Percentiles rank a stretch among this genome's conserved stretches.
These are phyloP conservation scores for Gymnocheta viridis DNA, from an alignment of 2,888 invertebrate species.

Conservation along the genomic window DNA sequence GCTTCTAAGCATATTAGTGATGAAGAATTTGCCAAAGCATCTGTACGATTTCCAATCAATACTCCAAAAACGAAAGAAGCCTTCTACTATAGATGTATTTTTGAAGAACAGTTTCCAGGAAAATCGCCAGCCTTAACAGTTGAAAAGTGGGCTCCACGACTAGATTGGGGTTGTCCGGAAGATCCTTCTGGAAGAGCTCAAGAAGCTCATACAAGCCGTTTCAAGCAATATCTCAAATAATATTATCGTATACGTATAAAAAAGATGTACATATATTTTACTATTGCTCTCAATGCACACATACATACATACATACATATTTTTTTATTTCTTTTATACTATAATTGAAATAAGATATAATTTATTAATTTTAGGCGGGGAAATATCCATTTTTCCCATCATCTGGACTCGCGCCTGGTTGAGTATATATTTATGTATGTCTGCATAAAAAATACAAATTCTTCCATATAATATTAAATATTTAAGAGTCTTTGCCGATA, in stretches of 20 bases:
- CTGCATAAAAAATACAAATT: no score
- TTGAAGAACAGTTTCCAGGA: conserved; percentile 80
- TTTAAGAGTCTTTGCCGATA: no score
- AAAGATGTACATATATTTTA: no score
- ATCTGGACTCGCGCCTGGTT: no score
- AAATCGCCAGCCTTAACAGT: conserved; percentile 79
- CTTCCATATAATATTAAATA: no score
- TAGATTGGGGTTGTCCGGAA: conserved; percentile 82
- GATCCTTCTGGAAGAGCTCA: conserved; percentile 82
- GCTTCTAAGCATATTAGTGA: conserved; percentile 86
- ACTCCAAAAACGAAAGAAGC: conserved; percentile 90
- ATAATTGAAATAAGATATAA: no score
- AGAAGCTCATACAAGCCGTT: conserved; percentile 76
- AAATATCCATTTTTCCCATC: no score
- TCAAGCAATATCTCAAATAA: conserved; percentile 30
- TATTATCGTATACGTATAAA: not conserved
- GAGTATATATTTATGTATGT: no score
- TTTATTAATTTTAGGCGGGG: no score
- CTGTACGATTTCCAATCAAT: conserved; percentile 85
- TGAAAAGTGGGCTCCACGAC: conserved; percentile 81
- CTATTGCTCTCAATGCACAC: no score
- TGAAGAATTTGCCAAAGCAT: conserved; percentile 83
- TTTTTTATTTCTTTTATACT: no score
- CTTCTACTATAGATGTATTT: conserved; percentile 85
- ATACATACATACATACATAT: no score